Conservation (phyloP, 37 sponge, comb jelly and placozoan genomes). For the Dysidea cf. avara region DNA sequence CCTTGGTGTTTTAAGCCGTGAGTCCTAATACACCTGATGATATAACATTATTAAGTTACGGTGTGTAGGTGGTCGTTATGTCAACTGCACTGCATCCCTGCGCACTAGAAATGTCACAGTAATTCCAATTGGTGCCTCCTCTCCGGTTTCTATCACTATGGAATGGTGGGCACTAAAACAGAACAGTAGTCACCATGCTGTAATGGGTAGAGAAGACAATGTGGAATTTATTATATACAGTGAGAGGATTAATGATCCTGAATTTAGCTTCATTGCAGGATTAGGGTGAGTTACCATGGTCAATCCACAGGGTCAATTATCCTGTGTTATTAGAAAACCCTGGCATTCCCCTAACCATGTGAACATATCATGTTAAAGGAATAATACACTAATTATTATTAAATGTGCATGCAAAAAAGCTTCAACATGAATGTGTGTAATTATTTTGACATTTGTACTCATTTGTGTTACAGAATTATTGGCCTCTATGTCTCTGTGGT, state of each 20-base stretch:
- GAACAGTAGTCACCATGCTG: slow-evolving; percentile 3
- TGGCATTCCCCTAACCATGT: too few species aligned
- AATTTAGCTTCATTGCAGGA: slow-evolving; percentile 51
- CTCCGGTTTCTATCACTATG: slow-evolving; percentile 3
- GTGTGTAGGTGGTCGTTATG: slow-evolving; percentile 2
- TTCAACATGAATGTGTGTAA: too few species aligned
- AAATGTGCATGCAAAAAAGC: too few species aligned
- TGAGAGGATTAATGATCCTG: slow-evolving; percentile 46
- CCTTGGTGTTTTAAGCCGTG: slow-evolving; percentile 12
- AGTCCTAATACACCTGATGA: slow-evolving; percentile 1
- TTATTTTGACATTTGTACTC: background rate
- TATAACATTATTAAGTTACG: background rate
- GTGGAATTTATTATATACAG: slow-evolving; percentile 79
- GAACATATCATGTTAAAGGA: too few species aligned
- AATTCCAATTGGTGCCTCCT: too few species aligned
- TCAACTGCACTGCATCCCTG: too few species aligned
- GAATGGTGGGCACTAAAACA: slow-evolving; percentile 71
- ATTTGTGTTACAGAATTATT: slow-evolving; percentile 55
- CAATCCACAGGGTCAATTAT: too few species aligned
- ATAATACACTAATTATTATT: too few species aligned
- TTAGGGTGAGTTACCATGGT: slow-evolving; percentile 48
- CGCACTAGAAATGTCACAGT: too few species aligned
- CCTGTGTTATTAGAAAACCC: too few species aligned
- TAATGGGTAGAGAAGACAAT: background rate
- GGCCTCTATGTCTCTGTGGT: slow-evolving; percentile 84